Evolutionary conservation across 2,888 invertebrate genomes (phyloP), one percentile per base, ranked within the genome.

Genomic region (Hypena proboscidalis): DNA sequence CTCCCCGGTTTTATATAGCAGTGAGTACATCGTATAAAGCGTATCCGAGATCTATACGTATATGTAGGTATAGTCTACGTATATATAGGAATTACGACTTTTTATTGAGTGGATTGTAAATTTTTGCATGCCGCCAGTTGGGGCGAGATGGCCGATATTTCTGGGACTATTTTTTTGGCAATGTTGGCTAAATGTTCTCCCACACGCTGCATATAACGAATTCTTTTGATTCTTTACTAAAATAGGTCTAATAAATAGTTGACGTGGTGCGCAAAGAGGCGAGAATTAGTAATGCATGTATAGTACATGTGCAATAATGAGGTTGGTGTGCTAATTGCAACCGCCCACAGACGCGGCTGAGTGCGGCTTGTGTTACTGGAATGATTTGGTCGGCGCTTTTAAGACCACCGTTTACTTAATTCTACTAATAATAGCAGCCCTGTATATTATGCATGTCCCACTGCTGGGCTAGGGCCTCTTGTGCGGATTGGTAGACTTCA

Each of bases 1-100:
- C 87, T 89, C 92, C 92, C 92, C 90, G 89, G 90, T 89, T 90
- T 90, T 88, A 90, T 90, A 89, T 90, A 90, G 90, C 82, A 85
- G 88, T 90, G 90, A 90, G 89, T 90, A 89, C 89, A 89, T 89
- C 85, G 82, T 90, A 89, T 90, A 90, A 90, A 89, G 79, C 87
- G 83, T 88, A 85, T 87, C 79, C 82, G 83, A 87, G 89, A 90
- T 89, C 86, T 83, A 89, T 86, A 86, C 80, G 76, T 46, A 49
- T 49, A 56, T 39, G 48, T 56, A 47, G 49, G 13, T 58, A 62
- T 61, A 62, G 37, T 73, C 60, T 78, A 79, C 83, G 64, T 74
- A 88, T 87, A 87, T 89, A 87, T 90, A 90, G 88, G 84, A 83
- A 85, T 90, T 89, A 90, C 89, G 77, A 83, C 71, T 86, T 85